Percentiles rank a stretch among this genome's conserved stretches.
These are phyloP conservation scores for Helarctos malayanus DNA, from an alignment of 2,797 vertebrate genomes.

Conservation along the genomic window DNA sequence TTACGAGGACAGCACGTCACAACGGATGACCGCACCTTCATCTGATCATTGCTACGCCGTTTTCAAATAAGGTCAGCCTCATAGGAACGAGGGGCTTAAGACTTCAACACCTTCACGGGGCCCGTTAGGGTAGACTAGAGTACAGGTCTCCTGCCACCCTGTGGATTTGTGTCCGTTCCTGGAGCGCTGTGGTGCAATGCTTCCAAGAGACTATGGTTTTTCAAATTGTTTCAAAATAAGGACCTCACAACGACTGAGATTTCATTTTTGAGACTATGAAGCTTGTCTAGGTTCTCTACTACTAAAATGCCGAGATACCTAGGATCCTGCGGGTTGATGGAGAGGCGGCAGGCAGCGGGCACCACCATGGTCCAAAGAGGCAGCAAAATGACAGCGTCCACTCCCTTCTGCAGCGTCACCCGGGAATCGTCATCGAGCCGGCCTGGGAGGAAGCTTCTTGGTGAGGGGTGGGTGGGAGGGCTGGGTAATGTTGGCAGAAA, in stretches of 20 bases:
- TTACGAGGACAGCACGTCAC: neutral
- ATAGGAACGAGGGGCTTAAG: neutral
- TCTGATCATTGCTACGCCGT: too few species aligned
- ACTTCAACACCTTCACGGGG: neutral
- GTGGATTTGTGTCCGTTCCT: neutral
- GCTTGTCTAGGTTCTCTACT: neutral
- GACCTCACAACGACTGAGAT: neutral
- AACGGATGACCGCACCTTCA: neutral
- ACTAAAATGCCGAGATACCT: too few species aligned
- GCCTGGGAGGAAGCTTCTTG: neutral
- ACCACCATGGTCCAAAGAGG: fast-evolving
- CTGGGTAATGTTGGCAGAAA: neutral
- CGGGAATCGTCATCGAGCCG: neutral
- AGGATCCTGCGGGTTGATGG: neutral
- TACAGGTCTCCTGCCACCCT: neutral
- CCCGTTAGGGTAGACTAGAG: too few species aligned
- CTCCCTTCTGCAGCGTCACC: neutral
- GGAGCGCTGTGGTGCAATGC: neutral
- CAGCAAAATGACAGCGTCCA: fast-evolving
- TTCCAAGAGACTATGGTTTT: neutral
- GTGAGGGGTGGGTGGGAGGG: neutral
- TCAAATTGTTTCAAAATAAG: neutral
- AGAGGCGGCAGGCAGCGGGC: neutral
- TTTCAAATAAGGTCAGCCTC: too few species aligned
- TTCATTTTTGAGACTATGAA: neutral